Base-by-base conservation (phyloP, 2,113 vertebrate genomes). In the Sorex araneus region DNA sequence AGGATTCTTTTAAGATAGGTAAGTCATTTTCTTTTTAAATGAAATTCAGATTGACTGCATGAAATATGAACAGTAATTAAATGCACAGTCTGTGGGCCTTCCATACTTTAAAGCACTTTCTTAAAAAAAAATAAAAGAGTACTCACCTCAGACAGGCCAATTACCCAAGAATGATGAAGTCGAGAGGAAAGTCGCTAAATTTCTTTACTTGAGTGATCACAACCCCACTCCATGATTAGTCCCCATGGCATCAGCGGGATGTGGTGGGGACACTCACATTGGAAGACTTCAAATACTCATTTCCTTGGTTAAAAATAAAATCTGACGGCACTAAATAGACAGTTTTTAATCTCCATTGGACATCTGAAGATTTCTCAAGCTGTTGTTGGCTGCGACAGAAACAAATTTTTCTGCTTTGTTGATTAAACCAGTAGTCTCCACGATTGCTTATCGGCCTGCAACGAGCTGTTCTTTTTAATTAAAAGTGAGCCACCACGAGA, bases 401-500 rank as follows among this genome's bases (percentile, higher is more conserved):
- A 99, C 98, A 98, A 98, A 98, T 99, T 99, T 99, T 98, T 99
- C 98, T 88, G 98, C 99, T 99, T 99, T 99, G 99, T 99, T 99
- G 99, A 99, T 99, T 99, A 99, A 99, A 99, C 98, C 97, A 96
- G 97, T 98, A 98, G 98, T 98, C 98, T 98, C 98, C 98, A 98
- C 98, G 97, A 98, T 97, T 98, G 99, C 99, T 99, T 99, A 99
- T 99, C 99, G 98, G 98, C 97, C 98, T 97, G 98, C 98, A 88
- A 99, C 99, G 99, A 99, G 99, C 99, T 97, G 99, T 99, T 99
- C 98, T 99, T 99, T 99, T 99, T 99, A 99, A 99, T 99, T 99
- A 99, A 99, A 99, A 99, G 98, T 98, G 98, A 99, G 98, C 99
- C 99, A 99, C 99, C 98, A 98, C 98, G 98, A 99, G 99, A 99